A percentile compares a stretch with the other conserved stretches of the same genome.
Evolutionary conservation across 2,888 invertebrate genomes (phyloP).

Genomic region (Hydrotaea cyrtoneurina): DNA sequence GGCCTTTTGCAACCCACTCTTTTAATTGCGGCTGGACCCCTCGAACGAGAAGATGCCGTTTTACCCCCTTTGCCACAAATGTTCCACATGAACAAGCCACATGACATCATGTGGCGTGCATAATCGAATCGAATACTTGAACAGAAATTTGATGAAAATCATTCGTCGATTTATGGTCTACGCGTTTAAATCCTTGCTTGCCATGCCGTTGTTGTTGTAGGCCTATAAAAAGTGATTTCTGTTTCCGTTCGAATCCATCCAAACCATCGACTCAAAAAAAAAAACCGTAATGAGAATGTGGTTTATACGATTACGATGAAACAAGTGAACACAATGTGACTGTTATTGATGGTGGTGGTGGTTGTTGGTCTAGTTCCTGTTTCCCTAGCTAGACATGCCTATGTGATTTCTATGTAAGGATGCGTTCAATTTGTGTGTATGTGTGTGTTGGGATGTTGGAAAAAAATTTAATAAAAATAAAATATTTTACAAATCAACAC

Average conservation of each 20-base stretch:
- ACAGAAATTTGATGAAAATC: background rate
- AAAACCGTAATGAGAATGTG: background rate
- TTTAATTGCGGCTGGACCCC: no score
- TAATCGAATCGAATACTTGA: background rate
- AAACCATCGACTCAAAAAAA: no score
- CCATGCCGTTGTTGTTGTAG: background rate
- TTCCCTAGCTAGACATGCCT: background rate
- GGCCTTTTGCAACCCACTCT: no score
- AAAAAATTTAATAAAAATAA: slow-evolving; percentile 23
- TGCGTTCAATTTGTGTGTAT: no score
- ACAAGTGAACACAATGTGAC: background rate
- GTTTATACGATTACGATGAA: background rate
- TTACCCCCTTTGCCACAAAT: no score
- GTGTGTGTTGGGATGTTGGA: background rate
- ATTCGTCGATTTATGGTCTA: background rate
- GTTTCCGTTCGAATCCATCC: background rate
- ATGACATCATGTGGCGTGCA: background rate
- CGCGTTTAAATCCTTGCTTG: background rate
- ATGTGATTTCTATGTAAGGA: background rate
- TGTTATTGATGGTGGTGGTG: background rate
- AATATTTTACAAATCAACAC: slow-evolving; percentile 39
- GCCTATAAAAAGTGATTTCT: background rate
- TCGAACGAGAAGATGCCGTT: no score
- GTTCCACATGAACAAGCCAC: background rate
- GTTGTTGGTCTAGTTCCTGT: background rate